Conservation (phyloP, 2,113 vertebrate genomes). For the Penelope pileata region DNA sequence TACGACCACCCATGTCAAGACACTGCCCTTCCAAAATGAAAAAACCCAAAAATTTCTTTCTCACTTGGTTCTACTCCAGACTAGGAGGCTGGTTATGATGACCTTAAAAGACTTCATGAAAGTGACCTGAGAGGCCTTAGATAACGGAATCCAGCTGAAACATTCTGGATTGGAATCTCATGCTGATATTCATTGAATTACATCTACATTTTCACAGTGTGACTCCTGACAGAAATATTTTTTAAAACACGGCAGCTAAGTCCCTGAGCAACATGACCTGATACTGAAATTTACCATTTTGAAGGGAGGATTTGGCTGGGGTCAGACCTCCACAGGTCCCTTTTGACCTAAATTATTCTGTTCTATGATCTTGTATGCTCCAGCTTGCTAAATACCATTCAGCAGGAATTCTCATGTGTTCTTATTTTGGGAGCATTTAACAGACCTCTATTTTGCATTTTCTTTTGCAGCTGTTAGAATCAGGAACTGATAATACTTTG, state of each 20-base stretch:
- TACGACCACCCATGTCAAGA: background rate
- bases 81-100: background rate
- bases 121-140: background rate
- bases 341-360: background rate
- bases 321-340: background rate
- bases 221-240: background rate
- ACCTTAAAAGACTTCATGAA: background rate
- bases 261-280: background rate
- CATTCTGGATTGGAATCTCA: background rate
- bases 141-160: background rate
- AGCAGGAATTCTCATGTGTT: background rate
- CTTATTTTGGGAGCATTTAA: background rate
- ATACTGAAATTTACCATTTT: background rate
- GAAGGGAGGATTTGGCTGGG: background rate
- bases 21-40: background rate
- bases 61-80: background rate
- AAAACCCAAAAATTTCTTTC: rapidly evolving
- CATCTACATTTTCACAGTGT: background rate
- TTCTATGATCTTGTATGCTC: rapidly evolving
- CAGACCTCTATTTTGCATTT: background rate
- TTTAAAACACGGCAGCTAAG: background rate
- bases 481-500: background rate
- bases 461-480: background rate
- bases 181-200: background rate
- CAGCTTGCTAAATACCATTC: background rate